Evolutionary conservation across 2,113 vertebrate genomes (phyloP), one percentile per base, ranked within the genome.

Genomic region (Gallinago jamesoni): DNA sequence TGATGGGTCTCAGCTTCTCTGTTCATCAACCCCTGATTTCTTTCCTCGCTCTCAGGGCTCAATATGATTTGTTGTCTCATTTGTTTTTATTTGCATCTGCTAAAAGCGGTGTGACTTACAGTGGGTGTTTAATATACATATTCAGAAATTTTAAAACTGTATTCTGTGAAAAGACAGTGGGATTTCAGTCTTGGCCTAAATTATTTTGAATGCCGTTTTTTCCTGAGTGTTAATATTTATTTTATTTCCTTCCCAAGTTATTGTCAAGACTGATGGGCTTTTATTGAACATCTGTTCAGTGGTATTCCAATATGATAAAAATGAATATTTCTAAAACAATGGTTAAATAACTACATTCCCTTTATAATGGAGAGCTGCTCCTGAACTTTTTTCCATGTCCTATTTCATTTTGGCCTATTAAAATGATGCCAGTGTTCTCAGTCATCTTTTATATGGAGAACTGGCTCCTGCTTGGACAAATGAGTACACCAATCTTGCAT

Each of bases 11-110:
- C 12, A 25, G 27, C 28, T 77, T 81, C 43, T 55, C 25, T 69
- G 12, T 82, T 88, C 47, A 30, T 60, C 48, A 68, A 0, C 11
- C 13, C 25, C 3, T 13, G 6, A 24, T 31, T 79, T 52, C 31
- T 63, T 41, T 45, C 9, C 11, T 60, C 1, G 0, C 3, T n/a
- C 6, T 5, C 14, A 16, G 56, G 41, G 20, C 25, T 78, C 30
- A 45, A 1, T n/a, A 55, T 33, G 7, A 8, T 31, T 64, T 74
- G 19, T 78, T 33, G 12, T 53, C 45, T 89, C 1, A 1, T 28
- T 67, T 56, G 39, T 24, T 87, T 77, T 53, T 30, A 20, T 47
- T 64, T 69, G 10, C 7, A 13, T 74, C 35, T 41, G 8, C 39
- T 50, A 69, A 68, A 92, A 80, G n/a, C n/a, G 23, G 3, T 68